Percentiles rank a stretch among this genome's conserved stretches.
These are phyloP conservation scores for Chitala chitala DNA, from an alignment of 2,113 vertebrate species.

Conservation along the genomic window DNA sequence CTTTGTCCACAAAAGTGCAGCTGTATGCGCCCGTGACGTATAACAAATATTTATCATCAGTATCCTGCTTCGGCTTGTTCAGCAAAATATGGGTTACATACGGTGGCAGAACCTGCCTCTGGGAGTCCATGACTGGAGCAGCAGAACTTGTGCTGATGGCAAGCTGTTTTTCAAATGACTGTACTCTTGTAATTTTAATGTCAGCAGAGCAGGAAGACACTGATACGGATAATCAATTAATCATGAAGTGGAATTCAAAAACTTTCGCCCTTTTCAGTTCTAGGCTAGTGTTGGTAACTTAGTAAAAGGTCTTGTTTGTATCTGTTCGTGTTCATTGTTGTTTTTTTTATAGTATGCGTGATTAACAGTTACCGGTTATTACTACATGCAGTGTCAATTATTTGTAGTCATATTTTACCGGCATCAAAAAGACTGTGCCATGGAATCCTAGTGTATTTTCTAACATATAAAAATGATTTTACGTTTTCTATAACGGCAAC, in stretches of 20 bases:
- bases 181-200: slow-evolving; percentile 27
- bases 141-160: not conserved
- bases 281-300: not conserved
- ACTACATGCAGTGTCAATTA: not conserved
- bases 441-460: not conserved
- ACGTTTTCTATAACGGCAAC: too few species aligned
- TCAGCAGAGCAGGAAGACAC: not conserved
- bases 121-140: not conserved
- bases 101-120: not conserved
- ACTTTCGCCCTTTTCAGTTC: not conserved
- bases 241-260: not conserved
- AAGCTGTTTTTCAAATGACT: not conserved
- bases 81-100: too few species aligned
- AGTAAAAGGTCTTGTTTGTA: not conserved
- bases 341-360: too few species aligned
- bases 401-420: not conserved
- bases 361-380: too few species aligned
- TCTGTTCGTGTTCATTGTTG: too few species aligned
- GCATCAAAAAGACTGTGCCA: not conserved
- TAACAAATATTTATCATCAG: too few species aligned
- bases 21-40: too few species aligned
- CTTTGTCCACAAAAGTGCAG: too few species aligned
- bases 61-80: too few species aligned
- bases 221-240: slow-evolving; percentile 24
- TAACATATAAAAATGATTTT: not conserved